phyloP scores from a whole-genome alignment of 2,797 vertebrate genomes.

The Myripristis murdjan region DNA sequence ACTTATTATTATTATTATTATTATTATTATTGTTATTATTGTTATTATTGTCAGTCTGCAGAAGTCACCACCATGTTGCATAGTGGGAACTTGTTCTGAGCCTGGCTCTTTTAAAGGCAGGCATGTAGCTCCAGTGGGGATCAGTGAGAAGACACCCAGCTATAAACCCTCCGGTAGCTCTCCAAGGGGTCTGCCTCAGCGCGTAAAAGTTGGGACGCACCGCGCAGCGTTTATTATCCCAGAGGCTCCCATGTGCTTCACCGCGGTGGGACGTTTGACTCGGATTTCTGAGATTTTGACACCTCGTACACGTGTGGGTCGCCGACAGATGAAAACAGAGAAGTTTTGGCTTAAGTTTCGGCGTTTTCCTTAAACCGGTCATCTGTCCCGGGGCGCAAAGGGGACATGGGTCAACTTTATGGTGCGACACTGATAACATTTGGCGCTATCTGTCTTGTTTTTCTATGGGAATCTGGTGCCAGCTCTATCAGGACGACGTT shows the following conservation, averaged over 20 bases:
- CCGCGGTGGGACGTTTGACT: conserved; percentile 56
- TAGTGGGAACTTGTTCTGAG: conserved; percentile 5
- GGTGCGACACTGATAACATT: conserved; percentile 77
- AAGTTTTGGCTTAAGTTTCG: conserved; percentile 49
- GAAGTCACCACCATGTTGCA: conserved; percentile 8
- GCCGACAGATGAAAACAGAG: conserved; percentile 54
- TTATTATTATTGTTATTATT: background rate
- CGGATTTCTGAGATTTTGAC: conserved; percentile 47
- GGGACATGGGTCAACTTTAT: conserved; percentile 83
- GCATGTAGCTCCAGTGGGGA: conserved; percentile 80
- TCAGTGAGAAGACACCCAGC: conserved; percentile 67
- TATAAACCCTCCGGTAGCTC: conserved; percentile 70
- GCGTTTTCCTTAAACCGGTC: conserved; percentile 35
- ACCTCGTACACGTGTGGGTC: conserved; percentile 21
- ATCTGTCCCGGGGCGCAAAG: conserved; percentile 59
- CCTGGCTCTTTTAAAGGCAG: conserved; percentile 67
- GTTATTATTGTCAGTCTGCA: background rate
- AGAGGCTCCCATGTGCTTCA: conserved; percentile 63
- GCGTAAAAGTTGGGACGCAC: conserved; percentile 73
- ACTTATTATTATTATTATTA: background rate
- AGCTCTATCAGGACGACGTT: conserved; percentile 78
- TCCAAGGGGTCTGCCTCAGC: conserved; percentile 73
- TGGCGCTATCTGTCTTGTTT: conserved; percentile 73
- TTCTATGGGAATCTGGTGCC: conserved; percentile 77
- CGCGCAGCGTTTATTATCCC: conserved; percentile 46